Conservation (phyloP, 1,140 invertebrate species). For the Drosophila insularis region DNA sequence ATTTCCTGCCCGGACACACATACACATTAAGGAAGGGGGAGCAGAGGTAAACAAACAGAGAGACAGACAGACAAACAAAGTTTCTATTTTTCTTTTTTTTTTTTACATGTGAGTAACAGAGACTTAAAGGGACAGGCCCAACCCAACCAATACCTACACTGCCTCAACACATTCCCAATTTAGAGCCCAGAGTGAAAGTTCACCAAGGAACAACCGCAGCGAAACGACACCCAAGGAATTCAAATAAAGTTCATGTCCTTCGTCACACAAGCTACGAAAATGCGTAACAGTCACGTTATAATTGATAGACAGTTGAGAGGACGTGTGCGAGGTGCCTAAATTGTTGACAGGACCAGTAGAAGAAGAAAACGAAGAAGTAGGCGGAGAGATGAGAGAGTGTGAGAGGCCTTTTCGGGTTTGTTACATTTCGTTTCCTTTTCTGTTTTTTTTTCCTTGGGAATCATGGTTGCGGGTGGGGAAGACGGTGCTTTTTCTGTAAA, state of each 20-base stretch:
- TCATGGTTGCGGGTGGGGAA: no score
- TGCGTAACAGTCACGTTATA: conserved; percentile 73
- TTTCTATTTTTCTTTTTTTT: conserved; percentile 24
- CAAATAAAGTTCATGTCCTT: conserved; percentile 76
- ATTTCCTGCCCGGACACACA: conserved; percentile 66
- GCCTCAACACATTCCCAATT: background rate
- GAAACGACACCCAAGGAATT: conserved; percentile 67
- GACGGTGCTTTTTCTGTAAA: conserved; percentile 27
- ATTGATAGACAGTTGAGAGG: conserved; percentile 77
- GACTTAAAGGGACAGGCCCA: conserved; percentile 11
- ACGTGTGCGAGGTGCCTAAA: conserved; percentile 62
- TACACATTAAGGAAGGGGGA: background rate
- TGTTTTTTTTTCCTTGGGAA: no score
- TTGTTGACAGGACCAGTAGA: conserved; percentile 56
- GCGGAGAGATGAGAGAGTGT: no score
- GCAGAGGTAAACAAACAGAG: conserved; percentile 42
- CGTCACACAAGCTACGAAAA: conserved; percentile 37
- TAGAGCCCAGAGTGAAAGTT: conserved; percentile 13
- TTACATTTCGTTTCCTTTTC: conserved; percentile 29
- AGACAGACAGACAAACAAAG: conserved; percentile 32
- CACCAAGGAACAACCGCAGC: conserved; percentile 52
- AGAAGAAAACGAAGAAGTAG: no score
- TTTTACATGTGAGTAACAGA: conserved; percentile 34
- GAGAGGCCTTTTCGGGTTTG: conserved; percentile 15
- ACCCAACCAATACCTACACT: background rate